Conservation (phyloP, 2,797 vertebrate genomes). For the Leptodactylus fallax region DNA sequence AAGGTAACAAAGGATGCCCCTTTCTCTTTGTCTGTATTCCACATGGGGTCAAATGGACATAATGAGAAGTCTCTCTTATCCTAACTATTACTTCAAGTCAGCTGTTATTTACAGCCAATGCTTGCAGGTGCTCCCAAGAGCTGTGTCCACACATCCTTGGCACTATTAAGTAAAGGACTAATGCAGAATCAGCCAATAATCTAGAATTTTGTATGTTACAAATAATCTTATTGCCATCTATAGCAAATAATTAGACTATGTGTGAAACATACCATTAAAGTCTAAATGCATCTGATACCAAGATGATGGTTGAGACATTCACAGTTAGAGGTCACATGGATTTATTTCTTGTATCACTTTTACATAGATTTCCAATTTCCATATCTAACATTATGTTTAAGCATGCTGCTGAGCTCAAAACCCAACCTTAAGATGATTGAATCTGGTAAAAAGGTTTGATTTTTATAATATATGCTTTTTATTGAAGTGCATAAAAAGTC, state of each 20-base stretch:
- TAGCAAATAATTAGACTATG: background rate
- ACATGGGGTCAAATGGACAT: too few species aligned
- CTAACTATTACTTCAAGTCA: too few species aligned
- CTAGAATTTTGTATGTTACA: background rate
- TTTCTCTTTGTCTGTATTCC: too few species aligned
- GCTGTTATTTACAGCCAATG: too few species aligned
- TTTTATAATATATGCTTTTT: slow-evolving; percentile 36
- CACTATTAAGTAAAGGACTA: background rate
- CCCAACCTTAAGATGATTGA: background rate
- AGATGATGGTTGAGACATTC: background rate
- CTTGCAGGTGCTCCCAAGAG: too few species aligned
- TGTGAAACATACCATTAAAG: background rate
- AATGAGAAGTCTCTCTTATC: too few species aligned
- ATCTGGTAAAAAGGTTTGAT: slow-evolving; percentile 36
- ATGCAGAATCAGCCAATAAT: background rate
- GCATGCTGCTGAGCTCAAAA: background rate
- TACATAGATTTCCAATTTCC: background rate
- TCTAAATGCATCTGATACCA: background rate
- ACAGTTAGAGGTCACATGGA: slow-evolving; percentile 21
- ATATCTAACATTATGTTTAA: slow-evolving; percentile 20
- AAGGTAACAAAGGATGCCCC: too few species aligned
- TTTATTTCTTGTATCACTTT: background rate
- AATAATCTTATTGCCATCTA: background rate
- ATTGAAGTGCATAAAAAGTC: slow-evolving; percentile 29
- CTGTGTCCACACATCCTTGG: too few species aligned